Percentiles rank a stretch among this genome's conserved stretches.
phyloP scores from a whole-genome alignment of 2,888 invertebrate genomes.

The Meiosimyza platycephala region DNA sequence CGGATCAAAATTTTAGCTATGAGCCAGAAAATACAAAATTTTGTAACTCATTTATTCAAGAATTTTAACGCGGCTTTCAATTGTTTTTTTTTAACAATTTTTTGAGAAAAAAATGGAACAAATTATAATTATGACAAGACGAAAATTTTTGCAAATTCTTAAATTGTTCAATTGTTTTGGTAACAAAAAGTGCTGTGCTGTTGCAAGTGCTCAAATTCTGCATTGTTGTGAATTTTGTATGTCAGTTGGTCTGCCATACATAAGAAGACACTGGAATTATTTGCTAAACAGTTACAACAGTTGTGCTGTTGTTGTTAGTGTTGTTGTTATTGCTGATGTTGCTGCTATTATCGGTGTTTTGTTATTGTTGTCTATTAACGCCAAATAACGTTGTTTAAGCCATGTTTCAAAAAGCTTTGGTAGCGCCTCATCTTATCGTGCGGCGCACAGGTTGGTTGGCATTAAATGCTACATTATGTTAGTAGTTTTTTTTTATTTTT shows the following conservation, averaged over 20 bases:
- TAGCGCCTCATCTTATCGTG: not conserved
- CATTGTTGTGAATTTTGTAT: not conserved
- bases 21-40: too few species aligned
- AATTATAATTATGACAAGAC: too few species aligned
- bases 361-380: conserved; percentile 10
- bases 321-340: conserved; percentile 9
- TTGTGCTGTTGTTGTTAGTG: conserved; percentile 14
- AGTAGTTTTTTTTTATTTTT: not conserved
- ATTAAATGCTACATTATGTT: conserved; percentile 15
- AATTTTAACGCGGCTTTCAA: too few species aligned
- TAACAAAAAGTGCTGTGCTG: too few species aligned
- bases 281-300: conserved; percentile 3
- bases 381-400: conserved; percentile 20
- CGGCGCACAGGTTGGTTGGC: conserved; percentile 14
- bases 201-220: not conserved
- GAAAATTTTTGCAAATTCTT: not conserved
- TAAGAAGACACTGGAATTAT: not conserved
- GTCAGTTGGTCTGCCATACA: not conserved
- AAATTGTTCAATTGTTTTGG: not conserved
- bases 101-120: too few species aligned
- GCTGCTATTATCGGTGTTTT: not conserved
- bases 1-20: too few species aligned
- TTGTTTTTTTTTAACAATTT: too few species aligned
- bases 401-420: conserved; percentile 6
- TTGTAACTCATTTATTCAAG: too few species aligned